A percentile compares a stretch with the other conserved stretches of the same genome.
These are phyloP conservation scores for Eilema depressum DNA, from an alignment of 2,888 invertebrate genomes.

Conservation along the genomic window DNA sequence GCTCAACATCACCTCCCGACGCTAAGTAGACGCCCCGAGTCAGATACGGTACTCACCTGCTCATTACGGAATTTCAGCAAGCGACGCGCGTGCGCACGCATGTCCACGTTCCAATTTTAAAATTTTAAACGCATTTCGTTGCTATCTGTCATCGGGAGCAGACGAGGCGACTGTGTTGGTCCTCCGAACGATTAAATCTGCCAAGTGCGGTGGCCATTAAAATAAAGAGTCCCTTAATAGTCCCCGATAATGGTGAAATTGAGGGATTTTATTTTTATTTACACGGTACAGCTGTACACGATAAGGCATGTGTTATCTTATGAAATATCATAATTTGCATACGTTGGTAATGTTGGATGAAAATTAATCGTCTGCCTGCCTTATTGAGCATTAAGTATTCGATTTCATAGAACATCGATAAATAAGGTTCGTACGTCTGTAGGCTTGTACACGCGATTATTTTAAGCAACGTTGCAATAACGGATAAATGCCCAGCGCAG, in stretches of 20 bases:
- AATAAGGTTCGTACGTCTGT: constrained; percentile 36
- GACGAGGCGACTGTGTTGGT: constrained; percentile 68
- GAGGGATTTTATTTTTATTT: constrained; percentile 56
- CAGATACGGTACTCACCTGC: constrained; percentile 76
- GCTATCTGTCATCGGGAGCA: constrained; percentile 82
- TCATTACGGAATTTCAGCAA: constrained; percentile 73
- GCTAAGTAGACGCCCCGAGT: constrained; percentile 73
- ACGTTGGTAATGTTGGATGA: constrained; percentile 47
- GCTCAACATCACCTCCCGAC: constrained; percentile 63
- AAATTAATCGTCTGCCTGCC: constrained; percentile 49
- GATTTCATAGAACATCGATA: constrained; percentile 49
- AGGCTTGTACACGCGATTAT: constrained; percentile 44
- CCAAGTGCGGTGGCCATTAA: constrained; percentile 75
- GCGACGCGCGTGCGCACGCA: constrained; percentile 69
- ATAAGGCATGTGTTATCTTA: constrained; percentile 48
- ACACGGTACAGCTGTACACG: constrained; percentile 60
- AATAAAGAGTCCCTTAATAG: constrained; percentile 76
- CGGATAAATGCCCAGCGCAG: constrained; percentile 28
- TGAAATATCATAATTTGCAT: constrained; percentile 58
- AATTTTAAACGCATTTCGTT: constrained; percentile 76
- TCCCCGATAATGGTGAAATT: constrained; percentile 66
- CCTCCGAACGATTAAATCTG: constrained; percentile 75
- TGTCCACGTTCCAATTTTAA: constrained; percentile 68
- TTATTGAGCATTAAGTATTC: constrained; percentile 51
- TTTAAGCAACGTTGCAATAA: constrained; percentile 46